Percentiles rank a stretch among this genome's conserved stretches.
Evolutionary conservation across 2,888 invertebrate species (phyloP).

Genomic region (Seladonia tumulorum): DNA sequence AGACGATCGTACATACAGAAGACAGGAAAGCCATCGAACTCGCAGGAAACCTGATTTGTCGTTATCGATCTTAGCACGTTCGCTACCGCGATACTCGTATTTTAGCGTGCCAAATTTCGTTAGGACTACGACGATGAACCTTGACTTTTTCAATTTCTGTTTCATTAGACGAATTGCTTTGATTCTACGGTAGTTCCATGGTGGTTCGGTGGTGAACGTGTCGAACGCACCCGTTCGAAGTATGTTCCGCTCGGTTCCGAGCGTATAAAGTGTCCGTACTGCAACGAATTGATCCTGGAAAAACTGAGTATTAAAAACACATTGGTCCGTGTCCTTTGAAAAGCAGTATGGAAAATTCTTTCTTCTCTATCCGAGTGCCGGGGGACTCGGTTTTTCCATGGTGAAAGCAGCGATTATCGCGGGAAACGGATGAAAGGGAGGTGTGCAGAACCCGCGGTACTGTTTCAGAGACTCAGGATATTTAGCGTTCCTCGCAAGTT

Average conservation of each 20-base stretch:
- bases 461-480: slow-evolving; percentile 66
- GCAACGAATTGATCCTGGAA: background rate
- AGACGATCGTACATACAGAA: slow-evolving; percentile 4
- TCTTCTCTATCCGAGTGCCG: background rate
- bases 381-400: background rate
- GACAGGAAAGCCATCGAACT: background rate
- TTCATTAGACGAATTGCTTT: slow-evolving; percentile 31
- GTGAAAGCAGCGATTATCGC: slow-evolving; percentile 9
- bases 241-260: background rate
- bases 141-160: background rate
- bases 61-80: background rate
- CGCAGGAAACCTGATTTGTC: background rate
- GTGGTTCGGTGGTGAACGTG: background rate
- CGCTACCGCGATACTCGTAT: background rate
- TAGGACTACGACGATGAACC: background rate
- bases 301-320: background rate
- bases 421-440: background rate
- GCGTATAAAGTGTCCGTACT: background rate
- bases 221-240: background rate
- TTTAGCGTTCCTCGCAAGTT: slow-evolving; percentile 71
- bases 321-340: background rate
- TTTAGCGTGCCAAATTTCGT: background rate
- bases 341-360: background rate
- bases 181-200: background rate
- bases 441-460: slow-evolving; percentile 26